Base-by-base conservation (phyloP, 2,113 vertebrate genomes). In the Phalacrocorax aristotelis region DNA sequence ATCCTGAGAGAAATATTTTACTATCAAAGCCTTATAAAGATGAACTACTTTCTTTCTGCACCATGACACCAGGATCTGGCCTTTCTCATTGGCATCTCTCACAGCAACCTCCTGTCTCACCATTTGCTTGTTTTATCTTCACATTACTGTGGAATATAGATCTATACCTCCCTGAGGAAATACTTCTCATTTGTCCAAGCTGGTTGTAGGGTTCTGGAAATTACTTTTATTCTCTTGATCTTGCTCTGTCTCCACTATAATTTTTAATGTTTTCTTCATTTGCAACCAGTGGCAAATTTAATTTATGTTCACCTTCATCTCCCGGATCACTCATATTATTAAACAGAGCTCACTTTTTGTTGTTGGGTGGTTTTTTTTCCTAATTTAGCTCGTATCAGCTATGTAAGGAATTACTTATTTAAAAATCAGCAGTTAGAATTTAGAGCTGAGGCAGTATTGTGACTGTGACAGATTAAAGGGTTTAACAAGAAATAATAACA, bases 151-250 rank as follows among this genome's bases (percentile, higher is more conserved):
- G 66, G 66, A 48, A 49, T 66, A 91, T 5, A 79, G 36, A 95
- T 48, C 81, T 76, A 29, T 51, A 30, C 30, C 23, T 91, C 81
- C 54, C 82, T 0, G 1, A 95, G 84, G 93, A 90, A 91, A 89
- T 58, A 65, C 26, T 82, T 78, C 52, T 87, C 60, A 65, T 89
- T 94, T 95, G 69, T 69, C 77, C 74, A 92, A 89, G 36, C 32
- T 69, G 38, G 13, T 40, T 79, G 48, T 26, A 72, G 19, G 8
- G 27, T 69, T 91, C 46, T 94, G 66, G 75, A 95, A 96, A 94
- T 93, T 82, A 69, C 52, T 93, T 94, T 79, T 76, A 49, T 92
- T 96, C 52, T 87, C 88, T 93, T 95, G 89, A 76, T 96, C 81
- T 91, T 87, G 29, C 29, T 82, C 52, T 89, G 36, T n/a, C 65